A percentile compares a stretch with the other conserved stretches of the same genome.
These are phyloP conservation scores for Plebejus argus DNA, from an alignment of 2,888 invertebrate species.

Conservation along the genomic window DNA sequence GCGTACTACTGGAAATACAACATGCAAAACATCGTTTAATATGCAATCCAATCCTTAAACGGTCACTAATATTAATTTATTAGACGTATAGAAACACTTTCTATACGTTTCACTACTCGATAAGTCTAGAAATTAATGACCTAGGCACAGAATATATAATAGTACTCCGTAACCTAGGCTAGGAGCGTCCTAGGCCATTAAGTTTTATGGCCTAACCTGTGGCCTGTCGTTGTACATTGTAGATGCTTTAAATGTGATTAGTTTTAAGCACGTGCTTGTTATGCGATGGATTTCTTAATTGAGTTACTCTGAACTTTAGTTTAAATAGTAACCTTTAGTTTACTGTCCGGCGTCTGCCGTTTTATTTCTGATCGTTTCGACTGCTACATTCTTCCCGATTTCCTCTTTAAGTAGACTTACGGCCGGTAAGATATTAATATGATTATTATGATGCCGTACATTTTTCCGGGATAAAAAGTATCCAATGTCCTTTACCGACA, in stretches of 20 bases:
- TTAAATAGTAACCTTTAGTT: not conserved
- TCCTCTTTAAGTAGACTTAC: too few relatives aligned
- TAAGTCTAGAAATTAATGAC: constrained; percentile 36
- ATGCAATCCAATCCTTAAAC: constrained; percentile 5
- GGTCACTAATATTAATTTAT: not conserved
- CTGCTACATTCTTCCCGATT: not conserved
- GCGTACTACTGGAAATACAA: not conserved
- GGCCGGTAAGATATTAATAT: too few relatives aligned
- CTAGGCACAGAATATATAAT: too few relatives aligned
- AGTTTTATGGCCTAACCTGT: constrained; percentile 33
- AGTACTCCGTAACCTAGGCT: too few relatives aligned
- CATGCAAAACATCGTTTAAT: not conserved
- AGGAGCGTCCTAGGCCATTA: constrained; percentile 33
- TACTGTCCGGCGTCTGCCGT: not conserved
- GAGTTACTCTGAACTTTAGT: not conserved
- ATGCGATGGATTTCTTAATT: not conserved
- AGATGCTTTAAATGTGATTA: constrained; percentile 11
- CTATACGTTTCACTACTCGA: not conserved
- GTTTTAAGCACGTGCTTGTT: constrained; percentile 21
- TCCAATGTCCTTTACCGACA: too few relatives aligned
- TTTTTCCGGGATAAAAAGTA: too few relatives aligned
- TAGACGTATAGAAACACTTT: constrained; percentile 17
- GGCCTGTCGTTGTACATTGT: constrained; percentile 28
- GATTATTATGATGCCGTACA: too few relatives aligned
- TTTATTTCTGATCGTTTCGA: not conserved